Evolutionary conservation across 2,888 invertebrate species (phyloP), one percentile per base, ranked within the genome.

Genomic region (Dryomyza anilis): DNA sequence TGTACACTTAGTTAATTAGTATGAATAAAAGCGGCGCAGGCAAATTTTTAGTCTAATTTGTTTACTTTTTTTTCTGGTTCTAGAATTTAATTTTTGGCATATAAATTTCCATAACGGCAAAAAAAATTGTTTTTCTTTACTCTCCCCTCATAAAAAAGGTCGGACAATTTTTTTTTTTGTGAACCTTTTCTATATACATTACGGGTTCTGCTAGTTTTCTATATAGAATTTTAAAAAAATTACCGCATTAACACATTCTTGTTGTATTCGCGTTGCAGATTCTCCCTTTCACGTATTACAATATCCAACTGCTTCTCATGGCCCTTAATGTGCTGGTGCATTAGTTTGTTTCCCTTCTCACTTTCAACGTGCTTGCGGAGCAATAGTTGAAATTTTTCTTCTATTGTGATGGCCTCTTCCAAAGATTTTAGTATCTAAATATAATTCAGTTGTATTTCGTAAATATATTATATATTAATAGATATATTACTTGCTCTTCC

Each of bases 211-310:
- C n/a, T n/a, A n/a, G n/a, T n/a, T 14, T 46, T 23, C n/a, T n/a
- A n/a, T n/a, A n/a, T n/a, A n/a, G n/a, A n/a, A n/a, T n/a, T n/a
- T n/a, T 25, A 14, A 23, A 7, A 14, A 14, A 56, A 63, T 58
- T 67, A 78, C 78, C 78, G 90, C 53, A 94, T 89, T 53, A 95
- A 86, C 59, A 95, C 87, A 56, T 90, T 89, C 83, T 94, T 95
- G 71, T 92, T 93, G 69, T 91, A 89, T 76, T 96, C 96, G 58
- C 89, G 86, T 77, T 94, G 92, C 53, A 93, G 80, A 72, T 91
- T 90, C 71, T 95, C 94, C 73, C 92, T 94, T 76, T 95, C 95
- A 70, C 90, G 88, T 52, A 88, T 83, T 21, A 90, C 78, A 68
- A 87, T 76, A 21, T 86, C 84, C 66, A 87, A 83, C 62, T 88